phyloP scores from a whole-genome alignment of 2,797 vertebrate species.

The Vultur gryphus region DNA sequence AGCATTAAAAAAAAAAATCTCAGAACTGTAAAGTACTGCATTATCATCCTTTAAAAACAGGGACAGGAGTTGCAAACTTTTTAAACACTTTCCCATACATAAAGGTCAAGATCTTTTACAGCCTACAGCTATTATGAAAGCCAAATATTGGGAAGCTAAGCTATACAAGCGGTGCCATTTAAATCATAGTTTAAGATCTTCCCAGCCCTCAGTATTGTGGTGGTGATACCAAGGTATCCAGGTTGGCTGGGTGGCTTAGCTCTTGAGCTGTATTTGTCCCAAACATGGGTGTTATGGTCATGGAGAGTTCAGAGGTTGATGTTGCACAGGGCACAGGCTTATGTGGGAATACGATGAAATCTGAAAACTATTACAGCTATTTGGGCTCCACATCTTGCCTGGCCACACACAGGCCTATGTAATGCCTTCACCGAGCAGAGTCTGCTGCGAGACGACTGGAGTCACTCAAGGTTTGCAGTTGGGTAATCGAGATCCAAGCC shows the following conservation, averaged over 20 bases:
- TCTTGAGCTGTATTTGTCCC: neutral
- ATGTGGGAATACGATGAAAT: neutral
- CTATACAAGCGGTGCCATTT: neutral
- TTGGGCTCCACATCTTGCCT: neutral
- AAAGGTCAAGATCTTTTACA: neutral
- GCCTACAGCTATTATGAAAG: neutral
- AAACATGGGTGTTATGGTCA: neutral
- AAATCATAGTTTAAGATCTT: neutral
- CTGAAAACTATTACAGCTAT: neutral
- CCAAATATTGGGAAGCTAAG: neutral
- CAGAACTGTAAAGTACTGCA: neutral
- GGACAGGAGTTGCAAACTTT: neutral
- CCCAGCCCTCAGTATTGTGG: neutral
- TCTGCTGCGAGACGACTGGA: neutral
- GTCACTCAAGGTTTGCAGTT: neutral
- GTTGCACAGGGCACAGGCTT: neutral
- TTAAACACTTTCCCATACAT: neutral
- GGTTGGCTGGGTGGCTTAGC: neutral
- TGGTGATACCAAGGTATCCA: neutral
- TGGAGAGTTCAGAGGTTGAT: neutral
- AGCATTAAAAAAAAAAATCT: neutral
- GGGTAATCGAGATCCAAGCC: neutral
- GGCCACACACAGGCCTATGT: neutral
- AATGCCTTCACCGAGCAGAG: neutral
- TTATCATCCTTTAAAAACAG: neutral